These are phyloP conservation scores for Amyelois transitella DNA, from an alignment of 1,140 invertebrate species.

Conservation along the genomic window DNA sequence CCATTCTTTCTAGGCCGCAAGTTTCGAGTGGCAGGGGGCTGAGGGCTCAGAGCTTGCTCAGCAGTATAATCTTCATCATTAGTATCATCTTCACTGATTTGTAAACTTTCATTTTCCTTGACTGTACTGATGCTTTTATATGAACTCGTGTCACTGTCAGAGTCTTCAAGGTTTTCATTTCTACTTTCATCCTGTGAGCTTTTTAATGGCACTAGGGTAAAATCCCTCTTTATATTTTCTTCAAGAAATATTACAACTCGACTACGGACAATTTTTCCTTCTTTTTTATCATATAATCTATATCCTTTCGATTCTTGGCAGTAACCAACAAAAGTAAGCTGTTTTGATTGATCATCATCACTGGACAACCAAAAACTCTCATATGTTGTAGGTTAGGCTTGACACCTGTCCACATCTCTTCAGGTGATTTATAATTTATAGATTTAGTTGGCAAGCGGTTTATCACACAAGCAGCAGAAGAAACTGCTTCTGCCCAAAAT, in stretches of 20 bases:
- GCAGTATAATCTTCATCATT: too few relatives aligned
- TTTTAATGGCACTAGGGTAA: too few relatives aligned
- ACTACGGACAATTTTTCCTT: background rate
- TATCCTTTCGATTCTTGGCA: conserved; percentile 1
- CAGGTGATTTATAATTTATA: background rate
- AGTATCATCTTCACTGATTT: too few relatives aligned
- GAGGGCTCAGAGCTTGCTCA: too few relatives aligned
- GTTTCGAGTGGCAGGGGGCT: too few relatives aligned
- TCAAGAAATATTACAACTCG: background rate
- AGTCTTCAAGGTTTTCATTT: too few relatives aligned
- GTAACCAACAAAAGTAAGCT: background rate
- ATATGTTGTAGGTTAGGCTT: background rate
- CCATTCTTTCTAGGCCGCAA: too few relatives aligned
- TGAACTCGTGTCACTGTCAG: too few relatives aligned
- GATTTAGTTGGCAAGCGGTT: background rate
- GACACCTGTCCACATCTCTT: background rate
- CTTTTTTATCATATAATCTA: background rate
- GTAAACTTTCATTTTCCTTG: too few relatives aligned
- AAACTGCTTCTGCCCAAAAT: background rate
- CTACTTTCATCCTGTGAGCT: too few relatives aligned
- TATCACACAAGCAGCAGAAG: background rate
- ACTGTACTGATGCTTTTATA: too few relatives aligned
- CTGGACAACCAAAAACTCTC: background rate
- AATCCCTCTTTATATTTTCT: background rate
- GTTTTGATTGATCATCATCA: background rate